Percentiles rank a stretch among this genome's conserved stretches.
Conservation (phyloP, 2,113 vertebrate species). For the Chionomys nivalis region DNA sequence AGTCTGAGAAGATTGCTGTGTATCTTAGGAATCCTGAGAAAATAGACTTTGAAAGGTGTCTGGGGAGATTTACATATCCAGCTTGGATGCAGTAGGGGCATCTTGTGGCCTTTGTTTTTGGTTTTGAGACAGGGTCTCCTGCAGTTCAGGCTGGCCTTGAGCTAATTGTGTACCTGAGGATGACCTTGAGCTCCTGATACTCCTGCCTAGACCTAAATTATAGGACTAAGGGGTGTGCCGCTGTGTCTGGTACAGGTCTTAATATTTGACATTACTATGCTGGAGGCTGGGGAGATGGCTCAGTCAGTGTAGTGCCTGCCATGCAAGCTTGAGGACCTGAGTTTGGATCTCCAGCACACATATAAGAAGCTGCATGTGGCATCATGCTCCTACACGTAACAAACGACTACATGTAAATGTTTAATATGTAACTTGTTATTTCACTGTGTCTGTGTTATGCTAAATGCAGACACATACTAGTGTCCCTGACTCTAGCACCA, state of each 20-base stretch:
- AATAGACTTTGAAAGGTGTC: not conserved
- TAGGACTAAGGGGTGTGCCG: not conserved
- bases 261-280: not conserved
- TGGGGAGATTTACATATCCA: not conserved
- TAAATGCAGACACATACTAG: not conserved
- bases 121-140: not conserved
- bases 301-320: not conserved
- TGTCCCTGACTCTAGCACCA: not conserved
- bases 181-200: not conserved
- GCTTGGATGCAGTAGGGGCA: not conserved
- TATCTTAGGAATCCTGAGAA: conserved; percentile 7
- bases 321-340: not conserved
- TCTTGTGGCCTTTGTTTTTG: not conserved
- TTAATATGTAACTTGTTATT: not conserved
- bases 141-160: not conserved
- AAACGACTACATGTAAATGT: not conserved
- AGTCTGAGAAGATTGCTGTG: not conserved
- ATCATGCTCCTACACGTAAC: not conserved
- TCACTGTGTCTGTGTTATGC: not conserved
- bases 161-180: not conserved
- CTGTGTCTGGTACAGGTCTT: not conserved
- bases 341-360: not conserved
- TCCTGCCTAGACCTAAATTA: not conserved
- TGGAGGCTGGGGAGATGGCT: not conserved
- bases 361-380: not conserved